Conservation (phyloP, 1,140 invertebrate genomes). For the Euschistus heros region DNA sequence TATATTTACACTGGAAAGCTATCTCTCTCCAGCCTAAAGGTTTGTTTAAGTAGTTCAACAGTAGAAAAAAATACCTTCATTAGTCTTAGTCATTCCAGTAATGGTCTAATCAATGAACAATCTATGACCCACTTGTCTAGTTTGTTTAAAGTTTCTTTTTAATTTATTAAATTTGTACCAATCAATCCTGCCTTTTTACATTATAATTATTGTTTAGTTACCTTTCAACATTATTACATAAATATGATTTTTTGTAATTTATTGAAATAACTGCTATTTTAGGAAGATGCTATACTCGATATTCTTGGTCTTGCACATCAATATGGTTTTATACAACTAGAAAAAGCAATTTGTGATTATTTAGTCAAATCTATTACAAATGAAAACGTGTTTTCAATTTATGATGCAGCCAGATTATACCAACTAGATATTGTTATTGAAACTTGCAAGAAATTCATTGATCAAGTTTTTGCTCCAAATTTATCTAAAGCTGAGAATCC, state of each 20-base stretch:
- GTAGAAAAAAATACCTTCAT: no score
- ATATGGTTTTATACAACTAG: conserved; percentile 88
- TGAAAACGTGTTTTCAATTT: conserved; percentile 84
- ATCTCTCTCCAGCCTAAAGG: conserved; percentile 65
- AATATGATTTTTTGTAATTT: background rate
- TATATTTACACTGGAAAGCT: conserved; percentile 94
- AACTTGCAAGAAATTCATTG: conserved; percentile 64
- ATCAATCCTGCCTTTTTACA: background rate
- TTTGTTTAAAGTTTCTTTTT: background rate
- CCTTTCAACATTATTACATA: background rate
- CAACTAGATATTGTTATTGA: conserved; percentile 48
- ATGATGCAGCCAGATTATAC: conserved; percentile 78
- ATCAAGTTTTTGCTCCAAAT: conserved; percentile 59
- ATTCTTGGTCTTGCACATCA: conserved; percentile 83
- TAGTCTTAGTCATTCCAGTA: no score
- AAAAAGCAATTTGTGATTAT: conserved; percentile 85
- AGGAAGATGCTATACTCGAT: conserved; percentile 78
- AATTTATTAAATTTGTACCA: background rate
- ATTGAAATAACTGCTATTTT: conserved; percentile 20
- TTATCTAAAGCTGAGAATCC: conserved; percentile 36
- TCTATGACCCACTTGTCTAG: background rate
- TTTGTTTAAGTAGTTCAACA: no score
- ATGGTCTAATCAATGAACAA: no score
- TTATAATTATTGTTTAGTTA: background rate
- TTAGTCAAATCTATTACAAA: conserved; percentile 75